Conservation (phyloP, 2,113 vertebrate species). For the Chauna torquata region DNA sequence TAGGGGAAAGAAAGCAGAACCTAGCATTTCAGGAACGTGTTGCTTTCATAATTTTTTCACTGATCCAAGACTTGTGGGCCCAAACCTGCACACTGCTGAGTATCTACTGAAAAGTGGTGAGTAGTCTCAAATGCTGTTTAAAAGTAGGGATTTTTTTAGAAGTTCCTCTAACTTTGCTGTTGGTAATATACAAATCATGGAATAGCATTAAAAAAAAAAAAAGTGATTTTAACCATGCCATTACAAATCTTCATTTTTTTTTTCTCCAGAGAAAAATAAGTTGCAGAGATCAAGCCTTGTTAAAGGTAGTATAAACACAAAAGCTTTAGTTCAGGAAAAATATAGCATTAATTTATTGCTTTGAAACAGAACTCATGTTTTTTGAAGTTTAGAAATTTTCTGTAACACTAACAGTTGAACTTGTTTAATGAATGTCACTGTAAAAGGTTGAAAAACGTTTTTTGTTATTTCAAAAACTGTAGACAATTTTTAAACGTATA, state of each 20-base stretch:
- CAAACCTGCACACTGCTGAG: neutral
- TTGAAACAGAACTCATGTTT: neutral
- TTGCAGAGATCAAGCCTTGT: neutral
- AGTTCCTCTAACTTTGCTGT: neutral
- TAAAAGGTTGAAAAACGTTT: neutral
- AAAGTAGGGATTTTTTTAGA: neutral
- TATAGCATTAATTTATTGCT: rapidly evolving
- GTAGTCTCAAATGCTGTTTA: neutral
- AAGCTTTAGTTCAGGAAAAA: neutral
- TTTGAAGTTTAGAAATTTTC: neutral
- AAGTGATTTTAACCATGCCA: neutral
- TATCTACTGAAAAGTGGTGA: neutral
- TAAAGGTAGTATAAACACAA: neutral
- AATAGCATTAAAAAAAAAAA: neutral
- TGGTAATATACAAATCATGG: neutral
- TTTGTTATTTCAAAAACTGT: neutral
- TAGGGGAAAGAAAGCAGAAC: neutral
- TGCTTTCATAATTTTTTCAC: neutral
- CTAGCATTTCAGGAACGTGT: neutral
- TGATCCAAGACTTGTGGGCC: neutral
- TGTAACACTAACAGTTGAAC: neutral
- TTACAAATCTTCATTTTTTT: neutral
- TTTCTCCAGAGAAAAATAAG: neutral
- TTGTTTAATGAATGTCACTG: neutral
- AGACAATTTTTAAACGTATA: neutral